Evolutionary conservation across 2,797 vertebrate species (phyloP).

Genomic region (Hyperoplus immaculatus): DNA sequence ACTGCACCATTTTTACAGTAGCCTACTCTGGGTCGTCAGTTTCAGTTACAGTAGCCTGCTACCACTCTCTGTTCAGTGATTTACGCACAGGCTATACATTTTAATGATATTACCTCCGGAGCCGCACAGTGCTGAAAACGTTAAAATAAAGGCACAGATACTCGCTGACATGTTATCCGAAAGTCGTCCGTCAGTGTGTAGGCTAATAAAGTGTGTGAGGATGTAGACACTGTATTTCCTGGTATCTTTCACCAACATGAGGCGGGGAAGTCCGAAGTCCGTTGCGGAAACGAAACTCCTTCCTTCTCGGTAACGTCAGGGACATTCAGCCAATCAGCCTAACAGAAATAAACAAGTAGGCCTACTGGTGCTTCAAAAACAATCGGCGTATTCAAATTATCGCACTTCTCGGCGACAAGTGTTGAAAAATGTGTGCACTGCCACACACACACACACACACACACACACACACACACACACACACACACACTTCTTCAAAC

Average conservation of each 20-base stretch:
- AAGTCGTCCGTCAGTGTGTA: not conserved
- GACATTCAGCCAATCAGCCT: not conserved
- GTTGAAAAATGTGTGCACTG: no score
- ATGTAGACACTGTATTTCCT: slow-evolving; percentile 24
- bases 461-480: not conserved
- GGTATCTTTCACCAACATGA: not conserved
- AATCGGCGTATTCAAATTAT: no score
- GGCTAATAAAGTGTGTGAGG: not conserved
- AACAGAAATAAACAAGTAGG: not conserved
- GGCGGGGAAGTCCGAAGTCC: slow-evolving; percentile 14
- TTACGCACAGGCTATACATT: not conserved
- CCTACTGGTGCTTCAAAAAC: no score
- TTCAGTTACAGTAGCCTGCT: not conserved
- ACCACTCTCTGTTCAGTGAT: not conserved
- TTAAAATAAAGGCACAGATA: slow-evolving; percentile 11
- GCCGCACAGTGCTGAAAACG: not conserved
- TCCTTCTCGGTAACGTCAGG: not conserved
- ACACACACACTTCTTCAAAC: not conserved
- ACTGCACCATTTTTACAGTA: not conserved
- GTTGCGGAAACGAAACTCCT: slow-evolving; percentile 7
- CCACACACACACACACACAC: not conserved
- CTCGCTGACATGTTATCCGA: slow-evolving; percentile 12
- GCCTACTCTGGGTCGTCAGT: no score
- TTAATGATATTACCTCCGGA: slow-evolving; percentile 23
- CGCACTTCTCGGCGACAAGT: no score